Evolutionary conservation across 2,113 vertebrate species (phyloP), one percentile per base, ranked within the genome.

Genomic region (Carettochelys insculpta): DNA sequence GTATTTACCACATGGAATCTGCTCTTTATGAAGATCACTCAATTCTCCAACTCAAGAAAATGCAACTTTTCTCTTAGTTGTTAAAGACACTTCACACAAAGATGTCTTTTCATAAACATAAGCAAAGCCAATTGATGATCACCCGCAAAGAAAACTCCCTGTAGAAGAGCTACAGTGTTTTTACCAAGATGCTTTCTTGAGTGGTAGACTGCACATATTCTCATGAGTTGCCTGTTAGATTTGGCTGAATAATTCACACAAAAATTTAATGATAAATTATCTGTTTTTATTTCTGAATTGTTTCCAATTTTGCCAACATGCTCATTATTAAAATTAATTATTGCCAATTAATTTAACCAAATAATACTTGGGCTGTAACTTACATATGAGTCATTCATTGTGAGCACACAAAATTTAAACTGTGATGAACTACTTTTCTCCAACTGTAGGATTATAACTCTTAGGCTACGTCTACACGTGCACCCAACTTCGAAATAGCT

Each of bases 41-140:
- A 58, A 48, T 93, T 92, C 54, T 91, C 48, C 54, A 85, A 80
- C 84, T 7, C 88, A 81, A 85, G 90, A 92, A 94, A 86, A 0
- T 68, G 29, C 50, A 89, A n/a, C 58, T 77, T 38, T 79, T 92
- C 51, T 76, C 52, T 80, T 50, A 65, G 47, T 22, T 80, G 52
- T 88, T 82, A 71, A 50, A 80, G 75, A 71, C 80, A 50, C 54
- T 94, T 29, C 53, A 92, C 77, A 84, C 90, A 94, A 93, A 84
- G 73, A 88, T 20, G 10, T 56, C 56, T 88, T 92, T 75, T 89
- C 54, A 92, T 76, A 83, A 85, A 88, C 27, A 85, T 27, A 90
- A 82, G 82, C 31, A 79, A 88, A 73, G 8, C 3, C 48, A 83
- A 87, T 13, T 87, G 45, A 61, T 48, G 80, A 43, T 4, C 77